phyloP scores from a whole-genome alignment of 2,797 vertebrate genomes.

The Heliangelus exortis region DNA sequence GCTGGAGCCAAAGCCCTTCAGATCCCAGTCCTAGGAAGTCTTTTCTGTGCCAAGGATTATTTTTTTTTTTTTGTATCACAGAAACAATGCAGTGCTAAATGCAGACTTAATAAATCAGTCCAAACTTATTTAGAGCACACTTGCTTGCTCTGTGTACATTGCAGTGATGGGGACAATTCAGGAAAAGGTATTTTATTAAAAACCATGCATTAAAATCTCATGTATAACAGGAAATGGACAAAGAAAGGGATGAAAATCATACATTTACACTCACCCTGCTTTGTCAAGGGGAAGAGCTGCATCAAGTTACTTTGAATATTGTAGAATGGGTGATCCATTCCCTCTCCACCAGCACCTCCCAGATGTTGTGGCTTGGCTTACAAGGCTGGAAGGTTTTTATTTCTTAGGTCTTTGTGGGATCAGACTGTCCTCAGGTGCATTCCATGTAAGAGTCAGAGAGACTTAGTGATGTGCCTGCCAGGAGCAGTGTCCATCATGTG shows the following conservation, averaged over 20 bases:
- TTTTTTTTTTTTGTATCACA: background rate
- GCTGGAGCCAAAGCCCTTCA: background rate
- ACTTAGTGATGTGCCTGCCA: background rate
- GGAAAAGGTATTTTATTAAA: background rate
- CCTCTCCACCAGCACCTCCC: background rate
- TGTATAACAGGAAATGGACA: background rate
- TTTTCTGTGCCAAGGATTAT: background rate
- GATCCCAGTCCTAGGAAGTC: background rate
- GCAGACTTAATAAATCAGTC: background rate
- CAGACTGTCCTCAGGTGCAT: background rate
- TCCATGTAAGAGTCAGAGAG: background rate
- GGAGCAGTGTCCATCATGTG: background rate
- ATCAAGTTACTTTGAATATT: background rate
- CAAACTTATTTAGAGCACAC: background rate
- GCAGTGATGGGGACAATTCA: background rate
- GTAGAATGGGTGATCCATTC: background rate
- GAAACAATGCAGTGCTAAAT: background rate
- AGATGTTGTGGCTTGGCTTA: rapidly evolving
- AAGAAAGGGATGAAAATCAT: background rate
- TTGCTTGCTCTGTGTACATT: rapidly evolving
- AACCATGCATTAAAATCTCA: background rate
- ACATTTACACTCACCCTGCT: background rate
- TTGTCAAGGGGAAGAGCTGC: background rate
- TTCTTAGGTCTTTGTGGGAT: background rate
- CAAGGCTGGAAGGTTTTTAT: background rate